Conservation (phyloP, 2,113 vertebrate genomes). For the Taxidea taxus region DNA sequence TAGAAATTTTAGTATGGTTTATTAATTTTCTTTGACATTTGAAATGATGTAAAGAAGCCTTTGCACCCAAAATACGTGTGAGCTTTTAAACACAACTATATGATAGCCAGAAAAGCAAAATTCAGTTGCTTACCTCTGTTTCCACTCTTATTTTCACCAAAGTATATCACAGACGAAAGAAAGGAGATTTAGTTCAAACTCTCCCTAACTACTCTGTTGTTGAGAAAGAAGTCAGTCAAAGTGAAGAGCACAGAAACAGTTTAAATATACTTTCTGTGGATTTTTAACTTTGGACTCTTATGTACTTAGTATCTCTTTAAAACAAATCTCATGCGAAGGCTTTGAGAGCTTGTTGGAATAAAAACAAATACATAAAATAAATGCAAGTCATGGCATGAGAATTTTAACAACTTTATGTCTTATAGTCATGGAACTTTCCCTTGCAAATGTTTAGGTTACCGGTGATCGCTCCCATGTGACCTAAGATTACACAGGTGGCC, state of each 20-base stretch:
- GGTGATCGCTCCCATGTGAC: constrained; percentile 15
- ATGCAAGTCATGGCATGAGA: background rate
- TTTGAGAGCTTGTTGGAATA: background rate
- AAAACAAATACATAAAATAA: constrained; percentile 7
- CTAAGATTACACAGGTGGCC: constrained; percentile 9
- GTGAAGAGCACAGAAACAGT: background rate
- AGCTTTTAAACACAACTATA: background rate
- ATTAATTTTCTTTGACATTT: background rate
- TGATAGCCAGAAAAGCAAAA: background rate
- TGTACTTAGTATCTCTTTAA: background rate
- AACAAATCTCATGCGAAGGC: background rate
- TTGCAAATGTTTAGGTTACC: constrained; percentile 25
- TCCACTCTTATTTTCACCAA: constrained; percentile 31
- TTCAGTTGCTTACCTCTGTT: background rate
- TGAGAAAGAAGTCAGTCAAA: background rate
- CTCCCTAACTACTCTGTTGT: background rate
- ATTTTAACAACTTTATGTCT: background rate
- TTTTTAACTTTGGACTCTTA: background rate
- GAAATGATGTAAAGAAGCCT: background rate
- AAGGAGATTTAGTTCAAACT: constrained; percentile 30
- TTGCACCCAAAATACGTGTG: background rate
- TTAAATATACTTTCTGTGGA: background rate
- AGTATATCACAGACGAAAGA: constrained; percentile 36
- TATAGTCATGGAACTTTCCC: background rate
- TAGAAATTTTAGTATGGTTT: background rate